Base-by-base conservation (phyloP, 2,113 vertebrate species). In the Pelecanus crispus region DNA sequence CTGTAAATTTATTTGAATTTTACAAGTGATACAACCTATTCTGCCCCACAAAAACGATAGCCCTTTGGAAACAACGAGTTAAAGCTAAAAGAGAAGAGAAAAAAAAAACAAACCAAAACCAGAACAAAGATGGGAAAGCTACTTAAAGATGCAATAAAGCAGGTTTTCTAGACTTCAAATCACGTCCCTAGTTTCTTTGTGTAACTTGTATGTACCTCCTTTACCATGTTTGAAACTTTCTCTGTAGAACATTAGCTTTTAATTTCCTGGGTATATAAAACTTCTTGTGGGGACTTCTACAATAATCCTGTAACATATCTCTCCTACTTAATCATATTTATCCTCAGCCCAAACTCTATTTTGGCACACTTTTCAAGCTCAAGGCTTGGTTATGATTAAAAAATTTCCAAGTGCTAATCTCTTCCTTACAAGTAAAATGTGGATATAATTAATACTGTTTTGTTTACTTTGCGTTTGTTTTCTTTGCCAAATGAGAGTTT, bases 361-460 rank as follows among this genome's bases (percentile, higher is more conserved):
- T 75, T 96, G 94, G 88, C 70, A 79, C 18, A 65, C 12, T 94
- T 91, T 78, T 67, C 86, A 88, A 85, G 49, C 68, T 88, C 83
- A 89, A 88, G 73, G 52, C 73, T 95, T 97, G 94, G 80, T 84
- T 96, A 68, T 88, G 73, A 96, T 81, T 89, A 91, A 93, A 96
- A 93, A 79, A 61, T 68, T 96, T 94, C 92, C 94, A 94, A 97
- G 86, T 79, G 77, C 73, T 96, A 78, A 84, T 94, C 94, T 94
- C 83, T 74, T 65, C 47, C 44, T 36, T 92, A 61, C 88, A 81
- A 94, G 47, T 79, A 75, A 95, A 97, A 97, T 96, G 78, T 97
- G 97, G 95, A 91, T 92, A 44, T 75, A 94, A 97, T 96, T 97
- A 97, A 92, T 91, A 71, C 56, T 81, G 56, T 4, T 84, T 65